Evolutionary conservation across 2,797 vertebrate species (phyloP), one percentile per base, ranked within the genome.

Genomic region (Cuniculus paca): DNA sequence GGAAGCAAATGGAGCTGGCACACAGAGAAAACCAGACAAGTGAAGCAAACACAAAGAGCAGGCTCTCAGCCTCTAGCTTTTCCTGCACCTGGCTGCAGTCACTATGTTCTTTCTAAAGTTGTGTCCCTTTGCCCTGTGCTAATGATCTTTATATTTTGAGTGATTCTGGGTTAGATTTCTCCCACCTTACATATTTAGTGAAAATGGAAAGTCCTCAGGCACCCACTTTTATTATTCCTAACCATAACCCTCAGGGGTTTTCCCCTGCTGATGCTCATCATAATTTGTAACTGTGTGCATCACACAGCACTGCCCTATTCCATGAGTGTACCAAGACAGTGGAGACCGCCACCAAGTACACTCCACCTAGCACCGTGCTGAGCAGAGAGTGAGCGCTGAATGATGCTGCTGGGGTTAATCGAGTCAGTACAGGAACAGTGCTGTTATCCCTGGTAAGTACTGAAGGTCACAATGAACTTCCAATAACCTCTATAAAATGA

Each of bases 391-490:
- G 34, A 77, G 1, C 11, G 39, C 60, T 65, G 60, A 63, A 20
- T 65, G 84, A 78, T n/a, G 39, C 31, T 52, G 24, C 3, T 17
- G 11, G 14, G 58, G 68, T 17, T 36, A 63, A 81, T n/a, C 42
- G 39, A 45, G 24, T 50, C 28, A 56, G 45, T 36, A 20, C 36
- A 42, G 24, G 36, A 70, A 36, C 10, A 5, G n/a, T 22, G 72
- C 20, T 48, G 14, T 10, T 34, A 60, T 12, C 17, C n/a, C 60
- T 45, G 22, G 48, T 83, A 68, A 88, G 72, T 77, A 50, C 12
- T 68, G 16, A 88, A 88, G 70, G 42, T 10, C n/a, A 48, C 63
- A n/a, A 45, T 50, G 22, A 63, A 50, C 36, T 75, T 95, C 75
- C 28, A 54, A 26, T 61, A 70, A 56, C 9, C 17, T 88, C 3